These are phyloP conservation scores for Sisyra nigra DNA, from an alignment of 2,888 invertebrate species.

Conservation along the genomic window DNA sequence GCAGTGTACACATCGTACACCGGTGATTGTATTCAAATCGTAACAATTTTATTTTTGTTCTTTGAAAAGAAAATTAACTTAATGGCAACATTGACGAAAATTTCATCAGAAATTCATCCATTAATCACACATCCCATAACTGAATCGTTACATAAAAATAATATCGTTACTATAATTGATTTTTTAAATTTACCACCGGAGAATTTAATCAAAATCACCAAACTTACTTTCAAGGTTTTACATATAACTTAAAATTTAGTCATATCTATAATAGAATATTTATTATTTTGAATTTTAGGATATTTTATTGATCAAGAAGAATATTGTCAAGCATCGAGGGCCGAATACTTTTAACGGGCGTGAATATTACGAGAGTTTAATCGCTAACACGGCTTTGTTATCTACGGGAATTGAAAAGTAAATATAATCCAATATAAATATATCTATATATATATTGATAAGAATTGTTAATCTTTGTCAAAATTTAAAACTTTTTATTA, in stretches of 20 bases:
- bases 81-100: slow-evolving; percentile 8
- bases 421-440: slow-evolving; percentile 8
- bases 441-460: not conserved
- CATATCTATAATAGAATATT: not conserved
- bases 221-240: slow-evolving; percentile 32
- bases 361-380: slow-evolving; percentile 21
- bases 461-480: too few species aligned
- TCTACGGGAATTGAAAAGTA: slow-evolving; percentile 37
- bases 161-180: slow-evolving; percentile 36
- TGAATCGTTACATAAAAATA: slow-evolving; percentile 30
- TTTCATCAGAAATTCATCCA: slow-evolving; percentile 17
- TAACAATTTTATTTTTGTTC: too few species aligned
- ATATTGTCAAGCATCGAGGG: slow-evolving; percentile 33
- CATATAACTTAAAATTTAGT: slow-evolving; percentile 8
- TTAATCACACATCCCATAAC: slow-evolving; percentile 29
- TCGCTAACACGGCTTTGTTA: slow-evolving; percentile 23
- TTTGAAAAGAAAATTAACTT: too few species aligned
- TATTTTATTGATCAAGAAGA: slow-evolving; percentile 25
- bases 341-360: slow-evolving; percentile 26
- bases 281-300: slow-evolving; percentile 21
- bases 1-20: too few species aligned
- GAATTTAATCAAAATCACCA: slow-evolving; percentile 31
- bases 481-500: too few species aligned
- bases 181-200: slow-evolving; percentile 39
- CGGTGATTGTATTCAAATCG: too few species aligned